phyloP scores from a whole-genome alignment of 2,113 vertebrate genomes.

The Larimichthys crocea region DNA sequence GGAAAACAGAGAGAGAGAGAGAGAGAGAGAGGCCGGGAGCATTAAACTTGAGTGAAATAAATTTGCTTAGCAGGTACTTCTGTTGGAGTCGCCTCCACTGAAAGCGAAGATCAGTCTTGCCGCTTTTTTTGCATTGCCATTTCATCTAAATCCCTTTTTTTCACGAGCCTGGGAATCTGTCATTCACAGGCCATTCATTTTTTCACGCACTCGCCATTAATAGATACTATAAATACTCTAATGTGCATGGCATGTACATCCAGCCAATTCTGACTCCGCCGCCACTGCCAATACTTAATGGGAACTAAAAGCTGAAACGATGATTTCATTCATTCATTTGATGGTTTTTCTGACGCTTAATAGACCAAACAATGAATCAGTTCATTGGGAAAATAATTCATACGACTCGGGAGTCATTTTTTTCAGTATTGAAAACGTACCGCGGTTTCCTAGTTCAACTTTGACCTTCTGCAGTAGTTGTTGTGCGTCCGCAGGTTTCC shows the following conservation, averaged over 20 bases:
- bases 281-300: neutral
- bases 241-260: slow-evolving; percentile 10
- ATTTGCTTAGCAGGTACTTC: slow-evolving; percentile 78
- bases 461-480: neutral
- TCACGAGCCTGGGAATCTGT: slow-evolving; percentile 50
- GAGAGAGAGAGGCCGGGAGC: slow-evolving; percentile 33
- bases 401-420: too few relatives aligned
- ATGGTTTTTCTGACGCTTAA: neutral
- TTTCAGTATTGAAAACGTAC: neutral
- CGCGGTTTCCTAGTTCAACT: neutral
- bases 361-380: neutral
- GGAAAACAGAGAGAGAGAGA: neutral
- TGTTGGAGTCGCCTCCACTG: slow-evolving; percentile 58
- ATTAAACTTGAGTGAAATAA: slow-evolving; percentile 70
- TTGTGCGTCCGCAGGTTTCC: neutral
- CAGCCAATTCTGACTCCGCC: neutral
- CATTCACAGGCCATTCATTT: slow-evolving; percentile 61
- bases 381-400: too few relatives aligned
- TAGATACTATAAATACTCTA: slow-evolving; percentile 47
- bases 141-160: slow-evolving; percentile 64
- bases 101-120: slow-evolving; percentile 69
- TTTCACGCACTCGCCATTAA: slow-evolving; percentile 53
- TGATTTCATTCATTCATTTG: neutral
- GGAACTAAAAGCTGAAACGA: neutral
- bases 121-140: slow-evolving; percentile 41